Evolutionary conservation across 1,140 invertebrate genomes (phyloP), one percentile per base, ranked within the genome.

Genomic region (Hylaeus anthracinus): DNA sequence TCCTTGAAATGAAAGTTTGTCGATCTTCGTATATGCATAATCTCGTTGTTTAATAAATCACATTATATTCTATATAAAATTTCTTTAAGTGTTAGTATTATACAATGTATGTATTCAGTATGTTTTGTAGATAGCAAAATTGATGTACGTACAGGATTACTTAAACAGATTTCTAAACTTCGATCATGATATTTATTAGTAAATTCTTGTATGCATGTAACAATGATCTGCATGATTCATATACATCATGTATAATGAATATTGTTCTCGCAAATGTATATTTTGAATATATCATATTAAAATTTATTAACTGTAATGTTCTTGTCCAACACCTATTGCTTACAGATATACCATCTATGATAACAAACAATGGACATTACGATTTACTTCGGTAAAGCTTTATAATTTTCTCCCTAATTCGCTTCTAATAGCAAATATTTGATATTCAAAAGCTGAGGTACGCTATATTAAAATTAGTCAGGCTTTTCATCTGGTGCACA

Each of bases 121-220:
- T 26, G 26, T 26, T 26, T 26, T 26, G 26, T 8, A 77, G 3
- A 48, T 48, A 15, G 43, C 5, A 56, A 63, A 58, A 5, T 48
- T 58, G 6, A 71, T 43, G 39, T 71, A 77, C 67, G 26, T 79
- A 37, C 41, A 71, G 48, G 70, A 81, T 83, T 58, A 72, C 51
- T 71, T 75, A 72, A 61, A 83, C 63, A 51, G 43, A 82, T 72
- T 65, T 12, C 79, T 73, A 70, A 88, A 77, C 43, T 88, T 87
- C 15, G 74, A 65, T 88, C 48, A 73, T 78, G 58, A 66, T 88
- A 80, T 88, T 88, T 88, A 86, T 88, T 86, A 88, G 77, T 85
- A 85, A 87, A 88, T 83, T 81, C 65, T 81, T 79, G 80, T 88
- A 88, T 82, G 83, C n/a, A 72, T 87, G 79, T 88, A 88, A 88